Percentiles rank a stretch among this genome's conserved stretches.
Conservation (phyloP, 2,888 invertebrate species). For the Acleris holmiana region DNA sequence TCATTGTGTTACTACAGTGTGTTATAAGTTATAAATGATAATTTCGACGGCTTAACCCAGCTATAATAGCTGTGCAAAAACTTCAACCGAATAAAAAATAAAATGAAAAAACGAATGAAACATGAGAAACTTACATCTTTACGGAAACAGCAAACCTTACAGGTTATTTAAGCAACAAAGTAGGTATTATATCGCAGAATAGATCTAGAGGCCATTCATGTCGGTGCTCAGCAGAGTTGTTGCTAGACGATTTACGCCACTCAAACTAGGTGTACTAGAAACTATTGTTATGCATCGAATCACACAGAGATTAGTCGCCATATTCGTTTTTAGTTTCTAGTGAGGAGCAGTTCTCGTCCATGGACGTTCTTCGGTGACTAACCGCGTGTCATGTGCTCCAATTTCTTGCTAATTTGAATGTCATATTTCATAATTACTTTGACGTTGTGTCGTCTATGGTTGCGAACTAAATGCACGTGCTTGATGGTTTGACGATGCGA, state of each 20-base stretch:
- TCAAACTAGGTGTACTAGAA: not conserved
- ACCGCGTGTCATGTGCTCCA: constrained; percentile 52
- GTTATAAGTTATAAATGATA: no score
- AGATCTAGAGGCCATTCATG: not conserved
- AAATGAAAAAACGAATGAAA: not conserved
- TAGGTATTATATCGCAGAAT: not conserved
- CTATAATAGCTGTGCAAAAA: no score
- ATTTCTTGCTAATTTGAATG: constrained; percentile 54
- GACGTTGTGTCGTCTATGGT: constrained; percentile 22
- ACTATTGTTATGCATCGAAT: constrained; percentile 17
- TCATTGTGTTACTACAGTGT: no score
- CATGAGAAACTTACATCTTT: not conserved
- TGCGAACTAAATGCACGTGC: constrained; percentile 4
- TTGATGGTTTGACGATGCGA: not conserved
- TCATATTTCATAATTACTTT: constrained; percentile 56
- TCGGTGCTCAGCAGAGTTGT: no score
- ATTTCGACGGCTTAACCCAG: no score
- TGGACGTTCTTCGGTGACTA: constrained; percentile 50
- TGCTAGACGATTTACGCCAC: no score
- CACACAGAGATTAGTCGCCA: constrained; percentile 40
- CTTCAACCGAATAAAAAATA: not conserved
- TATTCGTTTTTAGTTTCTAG: constrained; percentile 53
- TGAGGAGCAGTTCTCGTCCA: constrained; percentile 52
- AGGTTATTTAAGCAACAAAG: not conserved
- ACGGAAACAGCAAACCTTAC: constrained; percentile 1